These are phyloP conservation scores for Pristionchus maxplancki DNA, from an alignment of 2,888 invertebrate genomes.

Conservation along the genomic window DNA sequence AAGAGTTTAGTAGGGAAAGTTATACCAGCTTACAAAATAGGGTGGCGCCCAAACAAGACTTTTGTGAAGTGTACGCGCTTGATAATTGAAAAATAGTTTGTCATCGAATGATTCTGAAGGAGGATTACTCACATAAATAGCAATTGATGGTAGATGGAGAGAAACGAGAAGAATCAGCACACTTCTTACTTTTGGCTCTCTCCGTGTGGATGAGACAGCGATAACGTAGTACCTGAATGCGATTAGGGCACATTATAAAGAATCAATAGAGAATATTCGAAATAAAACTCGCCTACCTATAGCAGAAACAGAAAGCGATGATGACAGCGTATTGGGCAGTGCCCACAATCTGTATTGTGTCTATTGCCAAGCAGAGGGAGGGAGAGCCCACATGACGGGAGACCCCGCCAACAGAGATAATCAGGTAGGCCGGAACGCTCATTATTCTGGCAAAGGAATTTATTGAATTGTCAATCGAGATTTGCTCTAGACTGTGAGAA, in stretches of 20 bases:
- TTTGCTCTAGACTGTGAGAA: too few species aligned
- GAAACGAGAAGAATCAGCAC: background rate
- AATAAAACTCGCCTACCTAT: background rate
- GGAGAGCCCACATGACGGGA: background rate
- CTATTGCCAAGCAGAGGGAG: background rate
- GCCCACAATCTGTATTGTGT: background rate
- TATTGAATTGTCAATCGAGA: too few species aligned
- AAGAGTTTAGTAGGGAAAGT: background rate
- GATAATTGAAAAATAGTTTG: too few species aligned
- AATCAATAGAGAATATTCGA: too few species aligned
- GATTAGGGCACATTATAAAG: too few species aligned
- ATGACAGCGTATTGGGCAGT: background rate
- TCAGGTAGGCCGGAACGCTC: background rate
- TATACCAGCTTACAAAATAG: too few species aligned
- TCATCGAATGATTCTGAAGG: too few species aligned
- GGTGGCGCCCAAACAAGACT: too few species aligned
- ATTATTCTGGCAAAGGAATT: background rate
- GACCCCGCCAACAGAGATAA: background rate
- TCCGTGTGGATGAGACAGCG: too few species aligned
- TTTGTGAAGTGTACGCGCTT: too few species aligned
- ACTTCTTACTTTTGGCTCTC: background rate
- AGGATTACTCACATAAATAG: background rate
- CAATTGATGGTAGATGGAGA: background rate
- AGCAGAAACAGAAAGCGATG: background rate
- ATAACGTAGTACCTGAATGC: background rate